phyloP scores from a whole-genome alignment of 2,113 vertebrate species.

The Silurus glanis region DNA sequence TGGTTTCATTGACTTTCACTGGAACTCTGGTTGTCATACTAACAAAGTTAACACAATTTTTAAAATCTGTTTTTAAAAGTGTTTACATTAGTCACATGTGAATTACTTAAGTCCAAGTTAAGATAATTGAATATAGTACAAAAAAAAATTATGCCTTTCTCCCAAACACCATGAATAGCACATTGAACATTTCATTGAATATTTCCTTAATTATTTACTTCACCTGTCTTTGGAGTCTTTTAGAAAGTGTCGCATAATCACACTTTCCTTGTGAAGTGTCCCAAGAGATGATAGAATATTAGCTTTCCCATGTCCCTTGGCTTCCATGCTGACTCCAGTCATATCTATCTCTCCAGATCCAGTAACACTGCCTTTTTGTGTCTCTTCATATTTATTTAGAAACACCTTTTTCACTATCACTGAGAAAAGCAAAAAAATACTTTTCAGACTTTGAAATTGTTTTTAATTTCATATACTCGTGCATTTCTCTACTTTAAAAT shows the following conservation, averaged over 20 bases:
- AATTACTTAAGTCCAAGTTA: neutral
- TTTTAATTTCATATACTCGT: too few relatives aligned
- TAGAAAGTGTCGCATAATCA: slow-evolving; percentile 82
- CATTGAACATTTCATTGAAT: neutral
- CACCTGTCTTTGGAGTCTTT: slow-evolving; percentile 76
- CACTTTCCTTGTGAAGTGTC: slow-evolving; percentile 81
- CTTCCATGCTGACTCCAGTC: slow-evolving; percentile 60
- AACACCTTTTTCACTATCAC: slow-evolving; percentile 80
- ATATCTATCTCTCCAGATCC: slow-evolving; percentile 67
- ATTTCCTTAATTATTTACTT: neutral
- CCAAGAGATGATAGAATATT: slow-evolving; percentile 82
- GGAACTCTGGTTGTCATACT: neutral
- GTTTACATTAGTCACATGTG: neutral
- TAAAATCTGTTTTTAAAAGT: neutral
- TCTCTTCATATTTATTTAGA: slow-evolving; percentile 76
- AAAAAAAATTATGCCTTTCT: neutral
- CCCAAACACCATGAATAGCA: neutral
- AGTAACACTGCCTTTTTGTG: slow-evolving; percentile 62
- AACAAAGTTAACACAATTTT: neutral
- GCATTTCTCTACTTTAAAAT: too few relatives aligned
- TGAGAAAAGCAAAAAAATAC: slow-evolving; percentile 55
- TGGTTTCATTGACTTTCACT: neutral
- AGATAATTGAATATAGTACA: neutral
- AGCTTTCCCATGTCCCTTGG: slow-evolving; percentile 67
- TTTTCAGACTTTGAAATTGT: neutral